phyloP scores from a whole-genome alignment of 1,140 invertebrate species.

The Drosophila ironensis region DNA sequence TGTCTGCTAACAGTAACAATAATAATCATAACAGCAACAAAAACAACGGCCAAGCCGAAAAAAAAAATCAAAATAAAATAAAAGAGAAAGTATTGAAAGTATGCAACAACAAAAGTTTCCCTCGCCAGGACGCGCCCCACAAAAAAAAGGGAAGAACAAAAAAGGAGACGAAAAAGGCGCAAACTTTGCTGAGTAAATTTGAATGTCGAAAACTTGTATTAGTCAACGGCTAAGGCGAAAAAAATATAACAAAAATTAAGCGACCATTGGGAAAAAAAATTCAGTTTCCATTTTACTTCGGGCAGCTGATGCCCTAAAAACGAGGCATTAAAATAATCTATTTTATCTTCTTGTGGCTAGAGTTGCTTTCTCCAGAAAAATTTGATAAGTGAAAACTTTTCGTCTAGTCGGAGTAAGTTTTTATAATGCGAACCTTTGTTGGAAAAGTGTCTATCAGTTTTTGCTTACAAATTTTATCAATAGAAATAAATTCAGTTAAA shows the following conservation, averaged over 20 bases:
- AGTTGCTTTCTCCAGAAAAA: not conserved
- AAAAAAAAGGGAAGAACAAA: constrained; percentile 1
- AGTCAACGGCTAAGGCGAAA: constrained; percentile 33
- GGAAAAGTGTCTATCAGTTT: no score
- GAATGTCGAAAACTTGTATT: constrained; percentile 55
- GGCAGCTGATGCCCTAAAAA: constrained; percentile 22
- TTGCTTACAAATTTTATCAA: no score
- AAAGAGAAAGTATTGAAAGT: constrained; percentile 46
- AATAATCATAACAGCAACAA: constrained; percentile 60
- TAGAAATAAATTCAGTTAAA: no score
- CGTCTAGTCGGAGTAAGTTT: not conserved
- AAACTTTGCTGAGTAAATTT: constrained; percentile 64
- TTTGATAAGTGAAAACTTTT: not conserved
- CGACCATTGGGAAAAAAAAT: constrained; percentile 8
- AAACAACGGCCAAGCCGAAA: constrained; percentile 34
- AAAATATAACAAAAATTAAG: constrained; percentile 4
- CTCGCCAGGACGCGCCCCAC: constrained; percentile 14
- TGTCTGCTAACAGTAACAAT: constrained; percentile 67
- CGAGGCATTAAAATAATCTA: constrained; percentile 4
- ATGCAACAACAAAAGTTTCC: constrained; percentile 47
- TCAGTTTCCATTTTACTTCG: constrained; percentile 22
- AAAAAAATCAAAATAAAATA: constrained; percentile 55
- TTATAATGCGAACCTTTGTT: not conserved
- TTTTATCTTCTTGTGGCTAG: not conserved
- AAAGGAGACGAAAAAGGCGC: constrained; percentile 7